Evolutionary conservation across 2,888 invertebrate genomes (phyloP).

Genomic region (Lasioglossum malachurum): DNA sequence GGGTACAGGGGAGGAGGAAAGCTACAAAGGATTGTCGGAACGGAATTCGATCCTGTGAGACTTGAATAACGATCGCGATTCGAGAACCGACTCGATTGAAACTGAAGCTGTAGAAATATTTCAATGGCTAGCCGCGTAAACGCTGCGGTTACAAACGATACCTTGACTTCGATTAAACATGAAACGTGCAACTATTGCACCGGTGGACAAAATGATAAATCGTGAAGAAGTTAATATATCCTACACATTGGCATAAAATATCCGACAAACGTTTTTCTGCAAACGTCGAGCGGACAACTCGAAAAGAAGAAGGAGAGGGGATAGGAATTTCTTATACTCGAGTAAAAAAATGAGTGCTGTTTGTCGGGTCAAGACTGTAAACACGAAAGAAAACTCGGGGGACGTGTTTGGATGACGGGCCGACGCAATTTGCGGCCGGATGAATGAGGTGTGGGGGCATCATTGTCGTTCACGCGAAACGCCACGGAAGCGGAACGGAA

Average conservation of each 20-base stretch:
- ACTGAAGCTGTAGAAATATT: not conserved
- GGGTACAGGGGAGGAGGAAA: not conserved
- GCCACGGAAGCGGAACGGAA: conserved; percentile 29
- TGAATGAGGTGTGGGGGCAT: not conserved
- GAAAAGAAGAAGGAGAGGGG: too few relatives aligned
- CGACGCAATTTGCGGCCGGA: conserved; percentile 12
- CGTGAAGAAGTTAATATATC: too few relatives aligned
- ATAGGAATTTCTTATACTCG: too few relatives aligned
- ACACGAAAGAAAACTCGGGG: not conserved
- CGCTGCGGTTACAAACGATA: not conserved
- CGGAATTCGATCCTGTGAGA: conserved; percentile 6
- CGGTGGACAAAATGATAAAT: too few relatives aligned
- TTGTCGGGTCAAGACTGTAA: not conserved
- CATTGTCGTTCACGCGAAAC: conserved; percentile 13
- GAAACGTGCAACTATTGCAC: too few relatives aligned
- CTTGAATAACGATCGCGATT: conserved; percentile 6
- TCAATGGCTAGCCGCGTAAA: not conserved
- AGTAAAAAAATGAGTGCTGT: too few relatives aligned
- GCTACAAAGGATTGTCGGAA: conserved; percentile 26
- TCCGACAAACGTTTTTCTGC: too few relatives aligned
- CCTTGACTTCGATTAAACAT: not conserved
- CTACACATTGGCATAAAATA: too few relatives aligned
- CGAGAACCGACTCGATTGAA: not conserved
- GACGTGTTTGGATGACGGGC: not conserved
- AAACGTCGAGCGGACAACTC: too few relatives aligned